Percentiles rank a stretch among this genome's conserved stretches.
phyloP scores from a whole-genome alignment of 2,797 vertebrate species.

The Syncerus caffer region DNA sequence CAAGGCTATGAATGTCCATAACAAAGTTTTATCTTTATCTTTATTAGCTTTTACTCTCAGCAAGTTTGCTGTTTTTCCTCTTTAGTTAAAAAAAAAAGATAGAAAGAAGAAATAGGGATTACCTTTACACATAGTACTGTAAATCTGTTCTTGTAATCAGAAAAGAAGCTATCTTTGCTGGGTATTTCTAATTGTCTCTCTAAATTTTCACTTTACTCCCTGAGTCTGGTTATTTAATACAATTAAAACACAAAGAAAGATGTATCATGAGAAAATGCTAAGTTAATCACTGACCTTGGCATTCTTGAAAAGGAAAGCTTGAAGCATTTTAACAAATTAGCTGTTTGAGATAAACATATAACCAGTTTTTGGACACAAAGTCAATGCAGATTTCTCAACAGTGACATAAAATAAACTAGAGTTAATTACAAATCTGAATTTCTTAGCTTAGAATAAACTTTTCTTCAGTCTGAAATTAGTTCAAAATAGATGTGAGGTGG shows the following conservation, averaged over 20 bases:
- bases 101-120: background rate
- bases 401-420: background rate
- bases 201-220: background rate
- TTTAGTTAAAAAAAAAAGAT: background rate
- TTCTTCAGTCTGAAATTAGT: background rate
- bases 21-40: background rate
- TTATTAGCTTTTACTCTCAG: background rate
- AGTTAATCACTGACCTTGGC: background rate
- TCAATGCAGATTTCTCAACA: background rate
- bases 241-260: background rate
- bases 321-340: background rate
- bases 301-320: background rate
- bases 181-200: background rate
- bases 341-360: background rate
- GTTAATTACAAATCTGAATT: slow-evolving; percentile 26
- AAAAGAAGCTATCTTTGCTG: background rate
- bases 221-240: background rate
- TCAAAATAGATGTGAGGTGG: background rate
- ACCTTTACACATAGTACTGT: background rate
- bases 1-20: background rate
- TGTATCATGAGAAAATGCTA: background rate
- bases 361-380: background rate
- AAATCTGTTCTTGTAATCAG: background rate
- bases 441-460: background rate
- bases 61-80: background rate